Base-by-base conservation (phyloP, 2,888 invertebrate species). In the Ypsolopha sequella region DNA sequence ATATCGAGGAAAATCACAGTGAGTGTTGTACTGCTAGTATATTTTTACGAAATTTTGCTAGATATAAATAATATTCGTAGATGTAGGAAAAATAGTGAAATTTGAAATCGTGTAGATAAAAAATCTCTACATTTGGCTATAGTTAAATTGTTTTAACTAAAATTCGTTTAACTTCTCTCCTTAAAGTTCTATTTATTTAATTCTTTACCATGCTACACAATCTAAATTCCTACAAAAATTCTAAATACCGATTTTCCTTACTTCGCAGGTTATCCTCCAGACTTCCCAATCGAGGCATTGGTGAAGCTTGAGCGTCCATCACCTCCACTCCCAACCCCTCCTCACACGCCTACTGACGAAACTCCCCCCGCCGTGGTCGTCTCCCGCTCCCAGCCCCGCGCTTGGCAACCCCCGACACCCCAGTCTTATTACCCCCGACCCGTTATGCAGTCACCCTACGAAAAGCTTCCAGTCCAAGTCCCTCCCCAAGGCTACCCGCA, bases 281-380 rank as follows among this genome's bases (percentile, higher is more conserved):
- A 89, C 63, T 89, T 89, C 58, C 87, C 87, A 35, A 86, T 90
- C 53, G 88, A 88, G 66, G 87, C 86, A 53, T 65, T 85, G 65
- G 89, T 90, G 58, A 90, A 90, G 68, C 80, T 89, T 53, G 90
- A 90, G 70, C 79, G 86, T 36, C 88, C 89, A 54, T 88, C 89
- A 57, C 88, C 89, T 50, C 90, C 90, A 52, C 85, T 93, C 60
- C 84, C 92, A 59, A 93, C 93, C 59, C 92, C 93, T 44, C 93
- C 93, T 10, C 91, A 91, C 60, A 92, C 92, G 61, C 92, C 93
- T 66, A 92, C 92, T 51, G 92, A 84, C 81, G 80, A 86, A 70
- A 82, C 86, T 67, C 84, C 82, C 63, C 81, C 85, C 52, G 84
- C 88, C 41, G 78, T 88, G 55, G 76, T 87, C 45, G 69, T 81